phyloP scores from a whole-genome alignment of 2,888 invertebrate genomes.

The Fragum fragum region DNA sequence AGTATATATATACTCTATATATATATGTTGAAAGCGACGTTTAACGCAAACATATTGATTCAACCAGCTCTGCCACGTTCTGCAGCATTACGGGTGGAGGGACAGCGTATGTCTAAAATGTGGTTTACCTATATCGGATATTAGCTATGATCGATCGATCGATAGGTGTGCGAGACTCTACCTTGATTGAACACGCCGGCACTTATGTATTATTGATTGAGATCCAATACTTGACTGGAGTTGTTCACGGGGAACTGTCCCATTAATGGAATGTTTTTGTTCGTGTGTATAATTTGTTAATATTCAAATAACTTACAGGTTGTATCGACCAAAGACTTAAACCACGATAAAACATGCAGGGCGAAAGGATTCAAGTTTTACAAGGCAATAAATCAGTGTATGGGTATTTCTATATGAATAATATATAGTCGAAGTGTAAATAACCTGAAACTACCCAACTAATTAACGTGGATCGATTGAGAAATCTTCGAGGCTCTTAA shows the following conservation, averaged over 20 bases:
- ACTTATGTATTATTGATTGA: constrained; percentile 25
- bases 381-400: neutral
- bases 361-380: neutral
- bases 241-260: constrained; percentile 17
- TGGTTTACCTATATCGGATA: constrained; percentile 27
- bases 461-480: neutral
- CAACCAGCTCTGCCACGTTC: too few relatives aligned
- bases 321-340: neutral
- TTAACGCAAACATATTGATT: too few relatives aligned
- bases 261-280: constrained; percentile 11
- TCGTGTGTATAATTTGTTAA: neutral
- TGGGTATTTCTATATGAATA: neutral
- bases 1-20: too few relatives aligned
- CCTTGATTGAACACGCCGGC: constrained; percentile 9
- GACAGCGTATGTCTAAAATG: neutral
- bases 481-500: neutral
- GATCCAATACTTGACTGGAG: constrained; percentile 23
- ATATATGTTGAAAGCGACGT: too few relatives aligned
- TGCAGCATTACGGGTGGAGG: neutral
- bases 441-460: neutral
- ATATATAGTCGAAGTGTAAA: neutral
- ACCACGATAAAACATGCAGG: neutral
- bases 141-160: constrained; percentile 2
- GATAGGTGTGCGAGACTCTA: constrained; percentile 21
- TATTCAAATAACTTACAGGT: neutral